Evolutionary conservation across 2,113 vertebrate genomes (phyloP).

Genomic region (Sorex araneus): DNA sequence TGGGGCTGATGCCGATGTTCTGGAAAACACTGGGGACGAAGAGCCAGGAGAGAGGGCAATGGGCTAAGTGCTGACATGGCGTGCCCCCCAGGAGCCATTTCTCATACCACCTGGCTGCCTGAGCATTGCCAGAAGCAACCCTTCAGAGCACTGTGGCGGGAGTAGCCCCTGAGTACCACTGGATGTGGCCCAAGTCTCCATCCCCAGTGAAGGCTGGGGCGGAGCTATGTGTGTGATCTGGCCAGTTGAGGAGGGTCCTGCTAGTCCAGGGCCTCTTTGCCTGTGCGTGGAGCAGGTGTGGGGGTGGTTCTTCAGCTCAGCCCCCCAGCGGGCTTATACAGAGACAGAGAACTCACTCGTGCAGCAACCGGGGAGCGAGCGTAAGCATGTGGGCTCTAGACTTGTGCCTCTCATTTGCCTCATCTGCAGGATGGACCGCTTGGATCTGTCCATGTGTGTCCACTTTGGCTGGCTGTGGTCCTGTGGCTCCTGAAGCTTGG

Average conservation of each 20-base stretch:
- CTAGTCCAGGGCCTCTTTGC: neutral
- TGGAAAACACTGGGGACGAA: no score
- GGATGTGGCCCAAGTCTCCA: no score
- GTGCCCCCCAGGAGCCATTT: no score
- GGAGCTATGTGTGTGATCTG: neutral
- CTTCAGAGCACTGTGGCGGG: no score
- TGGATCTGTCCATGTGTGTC: neutral
- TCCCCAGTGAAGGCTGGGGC: neutral
- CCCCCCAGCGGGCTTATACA: neutral
- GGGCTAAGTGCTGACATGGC: no score
- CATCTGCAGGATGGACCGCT: neutral
- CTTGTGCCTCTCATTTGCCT: neutral
- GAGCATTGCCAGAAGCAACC: no score
- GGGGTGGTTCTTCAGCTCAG: neutral
- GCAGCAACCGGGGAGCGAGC: neutral
- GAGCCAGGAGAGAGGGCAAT: no score
- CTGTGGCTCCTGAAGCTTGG: neutral
- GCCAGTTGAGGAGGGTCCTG: neutral
- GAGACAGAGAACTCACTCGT: neutral
- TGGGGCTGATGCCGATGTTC: no score
- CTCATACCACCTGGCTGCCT: no score
- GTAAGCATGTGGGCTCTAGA: no score
- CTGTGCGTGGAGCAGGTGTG: neutral
- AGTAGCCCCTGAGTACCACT: no score
- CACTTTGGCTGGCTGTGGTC: slow-evolving; percentile 5